Conservation (phyloP, 2,113 vertebrate genomes). For the Otus sunia region DNA sequence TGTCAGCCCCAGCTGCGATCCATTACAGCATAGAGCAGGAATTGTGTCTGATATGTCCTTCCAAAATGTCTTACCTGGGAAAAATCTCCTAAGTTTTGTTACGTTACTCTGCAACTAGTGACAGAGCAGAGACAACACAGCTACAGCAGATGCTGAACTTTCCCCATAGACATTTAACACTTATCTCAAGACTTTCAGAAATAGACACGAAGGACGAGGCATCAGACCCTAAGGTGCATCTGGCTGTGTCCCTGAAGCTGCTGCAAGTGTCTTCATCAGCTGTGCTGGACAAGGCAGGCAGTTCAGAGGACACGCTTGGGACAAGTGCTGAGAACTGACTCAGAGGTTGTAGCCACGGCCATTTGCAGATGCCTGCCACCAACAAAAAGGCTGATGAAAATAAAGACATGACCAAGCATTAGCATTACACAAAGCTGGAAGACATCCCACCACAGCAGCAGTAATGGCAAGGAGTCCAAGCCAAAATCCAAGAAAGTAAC, state of each 20-base stretch:
- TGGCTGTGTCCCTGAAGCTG: background rate
- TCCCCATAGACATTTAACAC: background rate
- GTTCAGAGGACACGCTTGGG: rapidly evolving
- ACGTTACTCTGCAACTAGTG: background rate
- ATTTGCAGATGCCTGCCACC: background rate
- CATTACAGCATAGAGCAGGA: background rate
- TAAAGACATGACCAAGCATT: background rate
- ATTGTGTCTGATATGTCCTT: background rate
- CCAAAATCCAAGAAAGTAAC: background rate
- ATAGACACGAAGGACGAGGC: background rate
- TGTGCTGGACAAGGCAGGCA: background rate
- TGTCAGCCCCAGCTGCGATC: rapidly evolving
- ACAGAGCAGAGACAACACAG: background rate
- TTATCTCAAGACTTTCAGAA: background rate
- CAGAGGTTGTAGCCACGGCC: rapidly evolving
- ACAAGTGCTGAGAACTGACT: background rate
- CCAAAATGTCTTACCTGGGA: background rate
- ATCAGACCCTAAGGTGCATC: background rate
- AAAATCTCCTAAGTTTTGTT: background rate
- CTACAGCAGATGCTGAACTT: background rate
- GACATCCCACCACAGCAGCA: background rate
- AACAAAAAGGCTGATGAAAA: background rate
- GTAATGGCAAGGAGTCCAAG: background rate
- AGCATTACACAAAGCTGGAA: background rate
- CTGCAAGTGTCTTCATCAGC: background rate